Percentiles rank a stretch among this genome's conserved stretches.
These are phyloP conservation scores for Oreocharis arfaki DNA, from an alignment of 2,113 vertebrate species.

Conservation along the genomic window DNA sequence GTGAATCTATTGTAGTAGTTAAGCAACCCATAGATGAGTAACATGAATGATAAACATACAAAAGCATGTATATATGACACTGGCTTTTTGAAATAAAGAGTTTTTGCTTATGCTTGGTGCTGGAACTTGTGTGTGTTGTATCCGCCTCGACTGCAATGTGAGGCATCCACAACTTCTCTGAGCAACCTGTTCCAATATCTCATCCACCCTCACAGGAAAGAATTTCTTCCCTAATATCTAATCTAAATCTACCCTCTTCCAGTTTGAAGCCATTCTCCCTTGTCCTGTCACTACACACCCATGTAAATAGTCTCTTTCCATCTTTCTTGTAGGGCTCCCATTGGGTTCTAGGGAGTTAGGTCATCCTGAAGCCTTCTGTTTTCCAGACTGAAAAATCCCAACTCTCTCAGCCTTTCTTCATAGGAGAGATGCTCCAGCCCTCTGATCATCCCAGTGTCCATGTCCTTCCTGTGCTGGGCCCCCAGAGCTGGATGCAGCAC, in stretches of 20 bases:
- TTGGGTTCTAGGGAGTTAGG: not conserved
- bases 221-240: not conserved
- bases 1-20: no score
- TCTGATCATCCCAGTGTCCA: fast-evolving
- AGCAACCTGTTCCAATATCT: not conserved
- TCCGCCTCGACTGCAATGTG: no score
- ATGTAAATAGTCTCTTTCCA: not conserved
- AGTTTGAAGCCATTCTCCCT: not conserved
- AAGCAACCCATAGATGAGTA: no score
- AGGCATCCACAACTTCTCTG: not conserved
- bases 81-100: no score
- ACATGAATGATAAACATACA: no score
- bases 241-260: not conserved
- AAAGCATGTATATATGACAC: no score
- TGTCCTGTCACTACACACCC: not conserved
- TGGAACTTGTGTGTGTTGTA: no score
- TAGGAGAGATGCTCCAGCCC: not conserved
- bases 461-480: not conserved
- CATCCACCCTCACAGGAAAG: not conserved
- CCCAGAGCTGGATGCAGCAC: not conserved
- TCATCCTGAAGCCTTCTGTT: not conserved
- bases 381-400: not conserved
- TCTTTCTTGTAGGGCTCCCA: not conserved
- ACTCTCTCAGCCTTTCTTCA: not conserved
- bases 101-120: no score